These are phyloP conservation scores for Pelecanoides urinatrix DNA, from an alignment of 2,113 vertebrate genomes.

Conservation along the genomic window DNA sequence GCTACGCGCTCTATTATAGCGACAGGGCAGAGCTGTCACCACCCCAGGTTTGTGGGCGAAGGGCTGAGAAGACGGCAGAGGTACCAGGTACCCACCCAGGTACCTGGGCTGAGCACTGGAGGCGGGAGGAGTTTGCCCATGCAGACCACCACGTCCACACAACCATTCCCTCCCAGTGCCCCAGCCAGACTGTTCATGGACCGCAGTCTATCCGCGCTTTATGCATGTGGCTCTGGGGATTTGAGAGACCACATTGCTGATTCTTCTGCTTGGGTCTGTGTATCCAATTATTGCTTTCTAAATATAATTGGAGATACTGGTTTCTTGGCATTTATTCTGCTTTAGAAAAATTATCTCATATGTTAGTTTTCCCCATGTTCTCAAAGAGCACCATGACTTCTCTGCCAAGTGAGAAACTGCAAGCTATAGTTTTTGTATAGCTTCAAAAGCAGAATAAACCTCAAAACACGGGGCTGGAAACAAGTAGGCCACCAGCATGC, in stretches of 20 bases:
- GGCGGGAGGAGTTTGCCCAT: background rate
- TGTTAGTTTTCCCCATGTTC: background rate
- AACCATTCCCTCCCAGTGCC: too few relatives aligned
- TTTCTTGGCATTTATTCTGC: background rate
- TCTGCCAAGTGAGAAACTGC: background rate
- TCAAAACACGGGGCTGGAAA: background rate
- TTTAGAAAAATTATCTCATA: background rate
- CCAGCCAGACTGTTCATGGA: rapidly evolving
- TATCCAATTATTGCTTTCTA: background rate
- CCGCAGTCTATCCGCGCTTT: background rate
- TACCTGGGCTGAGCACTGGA: background rate
- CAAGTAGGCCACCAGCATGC: background rate
- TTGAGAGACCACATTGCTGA: background rate
- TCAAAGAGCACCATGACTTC: background rate
- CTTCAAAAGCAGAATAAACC: background rate
- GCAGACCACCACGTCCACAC: rapidly evolving
- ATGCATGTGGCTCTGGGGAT: background rate
- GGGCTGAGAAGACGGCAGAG: background rate
- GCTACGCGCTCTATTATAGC: rapidly evolving
- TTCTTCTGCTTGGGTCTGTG: background rate
- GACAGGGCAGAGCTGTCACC: background rate
- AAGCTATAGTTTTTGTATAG: background rate
- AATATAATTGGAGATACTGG: background rate
- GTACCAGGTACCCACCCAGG: background rate
- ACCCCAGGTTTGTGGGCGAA: background rate